A percentile compares a stretch with the other conserved stretches of the same genome.
phyloP scores from a whole-genome alignment of 2,113 vertebrate species.

The Pedionomus torquatus region DNA sequence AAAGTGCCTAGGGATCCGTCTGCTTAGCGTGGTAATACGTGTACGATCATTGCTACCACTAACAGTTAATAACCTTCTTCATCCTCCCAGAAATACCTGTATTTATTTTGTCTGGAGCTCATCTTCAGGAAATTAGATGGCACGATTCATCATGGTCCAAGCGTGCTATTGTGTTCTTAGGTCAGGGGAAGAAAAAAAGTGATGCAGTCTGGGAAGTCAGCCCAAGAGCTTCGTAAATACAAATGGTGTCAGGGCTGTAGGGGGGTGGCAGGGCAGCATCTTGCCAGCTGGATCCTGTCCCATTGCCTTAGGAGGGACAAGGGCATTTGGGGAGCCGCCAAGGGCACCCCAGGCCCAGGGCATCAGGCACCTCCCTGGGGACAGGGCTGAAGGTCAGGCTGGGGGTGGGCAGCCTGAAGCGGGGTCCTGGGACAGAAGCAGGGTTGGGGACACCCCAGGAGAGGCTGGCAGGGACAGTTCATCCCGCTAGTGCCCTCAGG shows the following conservation, averaged over 20 bases:
- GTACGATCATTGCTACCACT: neutral
- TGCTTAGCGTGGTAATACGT: accelerated
- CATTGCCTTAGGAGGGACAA: neutral
- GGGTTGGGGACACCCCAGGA: neutral
- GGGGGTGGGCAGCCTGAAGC: no score
- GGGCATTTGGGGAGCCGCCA: neutral
- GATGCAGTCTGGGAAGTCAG: neutral
- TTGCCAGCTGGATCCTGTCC: neutral
- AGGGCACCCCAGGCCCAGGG: neutral
- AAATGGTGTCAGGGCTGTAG: neutral
- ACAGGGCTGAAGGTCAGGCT: neutral
- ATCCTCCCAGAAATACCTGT: neutral
- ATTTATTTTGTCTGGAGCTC: neutral
- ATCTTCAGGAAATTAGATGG: neutral
- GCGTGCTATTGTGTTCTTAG: accelerated
- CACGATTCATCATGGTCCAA: neutral
- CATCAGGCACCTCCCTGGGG: neutral
- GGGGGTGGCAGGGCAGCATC: neutral
- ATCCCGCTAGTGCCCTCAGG: neutral
- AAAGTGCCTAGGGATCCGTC: neutral
- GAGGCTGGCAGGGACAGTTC: neutral
- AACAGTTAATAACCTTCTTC: neutral
- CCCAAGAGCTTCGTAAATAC: neutral
- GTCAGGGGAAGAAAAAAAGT: neutral
- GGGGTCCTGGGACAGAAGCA: neutral